Evolutionary conservation across 2,888 invertebrate genomes (phyloP).

Genomic region (Acronicta alni): DNA sequence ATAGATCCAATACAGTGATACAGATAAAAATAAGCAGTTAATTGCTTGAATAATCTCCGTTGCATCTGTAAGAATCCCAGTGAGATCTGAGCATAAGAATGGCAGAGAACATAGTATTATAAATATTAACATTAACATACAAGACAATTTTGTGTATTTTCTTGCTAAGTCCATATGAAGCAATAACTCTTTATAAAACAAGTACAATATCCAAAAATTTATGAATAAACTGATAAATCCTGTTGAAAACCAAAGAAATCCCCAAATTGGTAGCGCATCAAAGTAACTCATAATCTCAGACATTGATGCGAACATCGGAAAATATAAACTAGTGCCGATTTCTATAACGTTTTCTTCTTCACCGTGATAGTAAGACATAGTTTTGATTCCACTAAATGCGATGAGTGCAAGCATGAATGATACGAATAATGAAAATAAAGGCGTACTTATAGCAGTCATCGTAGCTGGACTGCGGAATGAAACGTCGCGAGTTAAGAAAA

Average conservation of each 20-base stretch:
- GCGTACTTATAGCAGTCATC: slow-evolving; percentile 75
- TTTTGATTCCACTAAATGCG: slow-evolving; percentile 76
- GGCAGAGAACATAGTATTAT: slow-evolving; percentile 71
- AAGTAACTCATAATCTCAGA: slow-evolving; percentile 79
- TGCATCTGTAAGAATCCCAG: slow-evolving; percentile 68
- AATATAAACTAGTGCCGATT: slow-evolving; percentile 68
- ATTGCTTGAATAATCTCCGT: slow-evolving; percentile 73
- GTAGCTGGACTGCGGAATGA: slow-evolving; percentile 81
- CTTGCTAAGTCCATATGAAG: slow-evolving; percentile 53
- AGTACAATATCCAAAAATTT: slow-evolving; percentile 73
- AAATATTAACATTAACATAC: slow-evolving; percentile 58
- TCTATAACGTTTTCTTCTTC: slow-evolving; percentile 79
- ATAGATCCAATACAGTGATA: slow-evolving; percentile 81
- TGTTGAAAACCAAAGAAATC: slow-evolving; percentile 76
- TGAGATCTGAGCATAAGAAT: slow-evolving; percentile 78
- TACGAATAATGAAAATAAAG: slow-evolving; percentile 69
- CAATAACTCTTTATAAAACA: slow-evolving; percentile 70
- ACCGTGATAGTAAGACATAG: slow-evolving; percentile 81
- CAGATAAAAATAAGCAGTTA: slow-evolving; percentile 73
- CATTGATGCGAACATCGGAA: slow-evolving; percentile 72
- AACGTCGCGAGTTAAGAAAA: slow-evolving; percentile 72
- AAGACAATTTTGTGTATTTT: slow-evolving; percentile 62
- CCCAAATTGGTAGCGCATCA: slow-evolving; percentile 71
- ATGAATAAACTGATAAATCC: slow-evolving; percentile 71
- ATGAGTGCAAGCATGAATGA: slow-evolving; percentile 70